A percentile compares a stretch with the other conserved stretches of the same genome.
Evolutionary conservation across 1,140 invertebrate species (phyloP).

Genomic region (Pseudoatta argentina): DNA sequence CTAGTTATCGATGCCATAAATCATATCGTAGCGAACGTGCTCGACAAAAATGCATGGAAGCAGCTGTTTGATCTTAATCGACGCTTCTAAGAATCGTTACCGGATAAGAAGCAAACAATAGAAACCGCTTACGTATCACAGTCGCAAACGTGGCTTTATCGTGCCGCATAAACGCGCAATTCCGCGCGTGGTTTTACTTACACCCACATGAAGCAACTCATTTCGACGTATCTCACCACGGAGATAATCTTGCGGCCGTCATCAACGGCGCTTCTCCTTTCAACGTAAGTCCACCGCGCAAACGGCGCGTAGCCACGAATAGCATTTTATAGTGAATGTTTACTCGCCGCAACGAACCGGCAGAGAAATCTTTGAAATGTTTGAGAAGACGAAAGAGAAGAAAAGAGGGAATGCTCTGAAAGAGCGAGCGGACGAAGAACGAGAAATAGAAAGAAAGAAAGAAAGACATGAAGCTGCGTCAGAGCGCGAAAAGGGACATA

Average conservation of each 20-base stretch:
- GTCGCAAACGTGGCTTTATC: background rate
- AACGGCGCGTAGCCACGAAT: conserved; percentile 48
- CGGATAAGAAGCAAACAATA: conserved; percentile 29
- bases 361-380: conserved; percentile 49
- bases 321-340: conserved; percentile 54
- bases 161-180: conserved; percentile 20
- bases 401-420: no score
- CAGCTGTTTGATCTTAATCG: conserved; percentile 48
- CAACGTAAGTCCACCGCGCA: conserved; percentile 34
- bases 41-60: conserved; percentile 9
- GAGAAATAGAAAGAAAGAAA: background rate
- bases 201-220: background rate
- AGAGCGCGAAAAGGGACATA: conserved; percentile 33
- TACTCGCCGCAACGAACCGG: conserved; percentile 47
- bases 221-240: conserved; percentile 29
- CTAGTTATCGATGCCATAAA: conserved; percentile 29
- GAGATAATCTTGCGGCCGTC: conserved; percentile 49
- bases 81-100: conserved; percentile 35
- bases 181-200: conserved; percentile 30
- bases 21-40: background rate
- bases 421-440: background rate
- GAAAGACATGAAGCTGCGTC: conserved; percentile 8
- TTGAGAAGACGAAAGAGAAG: conserved; percentile 29
- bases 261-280: conserved; percentile 34
- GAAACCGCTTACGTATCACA: conserved; percentile 13